Conservation (phyloP, 2,888 invertebrate genomes). For the Phyto melanocephala region DNA sequence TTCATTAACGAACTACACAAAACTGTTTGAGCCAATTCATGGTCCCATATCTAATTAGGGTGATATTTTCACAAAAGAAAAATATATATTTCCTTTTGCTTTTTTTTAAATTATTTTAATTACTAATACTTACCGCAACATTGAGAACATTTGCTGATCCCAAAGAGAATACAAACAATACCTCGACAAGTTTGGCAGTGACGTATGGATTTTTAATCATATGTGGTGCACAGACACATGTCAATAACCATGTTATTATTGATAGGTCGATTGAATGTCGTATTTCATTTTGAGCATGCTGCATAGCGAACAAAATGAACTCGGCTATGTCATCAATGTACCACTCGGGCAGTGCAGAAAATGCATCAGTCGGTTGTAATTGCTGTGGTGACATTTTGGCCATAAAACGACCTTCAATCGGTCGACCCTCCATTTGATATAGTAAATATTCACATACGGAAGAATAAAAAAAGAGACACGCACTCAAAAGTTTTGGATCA, state of each 20-base stretch:
- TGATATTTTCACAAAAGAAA: too few relatives aligned
- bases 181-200: constrained; percentile 96
- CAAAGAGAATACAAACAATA: constrained; percentile 88
- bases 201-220: constrained; percentile 98
- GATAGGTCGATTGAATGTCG: constrained; percentile 89
- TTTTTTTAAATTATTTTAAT: too few relatives aligned
- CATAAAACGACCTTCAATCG: constrained; percentile 79
- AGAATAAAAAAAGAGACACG: constrained; percentile 92
- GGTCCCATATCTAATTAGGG: constrained; percentile 86
- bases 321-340: constrained; percentile 98
- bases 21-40: constrained; percentile 89
- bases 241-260: constrained; percentile 92
- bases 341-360: constrained; percentile 97
- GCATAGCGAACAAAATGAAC: constrained; percentile 94
- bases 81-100: too few relatives aligned
- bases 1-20: constrained; percentile 96
- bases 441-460: constrained; percentile 90
- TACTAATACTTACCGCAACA: constrained; percentile 71
- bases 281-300: constrained; percentile 85
- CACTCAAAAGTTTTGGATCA: constrained; percentile 89
- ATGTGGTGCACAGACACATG: constrained; percentile 93
- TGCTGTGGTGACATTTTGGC: constrained; percentile 81
- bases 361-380: constrained; percentile 85
- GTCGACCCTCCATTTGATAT: constrained; percentile 82
- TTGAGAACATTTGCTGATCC: constrained; percentile 81